These are phyloP conservation scores for Falco cherrug DNA, from an alignment of 2,797 vertebrate species.

Conservation along the genomic window DNA sequence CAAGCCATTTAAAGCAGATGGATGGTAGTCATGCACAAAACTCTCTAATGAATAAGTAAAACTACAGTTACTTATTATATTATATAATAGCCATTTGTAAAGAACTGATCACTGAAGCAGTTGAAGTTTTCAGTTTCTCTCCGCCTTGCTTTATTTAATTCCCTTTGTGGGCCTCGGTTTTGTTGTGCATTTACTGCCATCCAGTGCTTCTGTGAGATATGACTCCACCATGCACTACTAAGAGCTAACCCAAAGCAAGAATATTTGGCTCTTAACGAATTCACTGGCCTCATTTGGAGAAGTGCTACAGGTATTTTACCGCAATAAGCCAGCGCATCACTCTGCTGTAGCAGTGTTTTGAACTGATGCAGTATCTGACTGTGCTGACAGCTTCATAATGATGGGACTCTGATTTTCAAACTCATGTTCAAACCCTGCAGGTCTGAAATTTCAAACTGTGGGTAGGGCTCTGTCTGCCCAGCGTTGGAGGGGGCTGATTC, in stretches of 20 bases:
- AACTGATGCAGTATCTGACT: accelerated
- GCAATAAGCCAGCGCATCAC: accelerated
- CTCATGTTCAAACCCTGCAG: background rate
- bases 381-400: background rate
- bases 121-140: constrained; percentile 57
- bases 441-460: too few species aligned
- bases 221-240: background rate
- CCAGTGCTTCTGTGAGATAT: constrained; percentile 46
- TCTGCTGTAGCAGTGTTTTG: background rate
- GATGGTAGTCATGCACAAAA: constrained; percentile 72
- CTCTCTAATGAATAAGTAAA: constrained; percentile 72
- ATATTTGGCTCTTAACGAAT: background rate
- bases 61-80: constrained; percentile 71
- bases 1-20: constrained; percentile 72
- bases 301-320: background rate
- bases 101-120: constrained; percentile 69
- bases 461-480: background rate
- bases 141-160: constrained; percentile 48
- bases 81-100: constrained; percentile 74
- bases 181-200: constrained; percentile 65
- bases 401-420: background rate
- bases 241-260: background rate
- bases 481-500: background rate
- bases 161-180: constrained; percentile 12
- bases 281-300: background rate